phyloP scores from a whole-genome alignment of 2,888 invertebrate species.

The Orthosia incerta region DNA sequence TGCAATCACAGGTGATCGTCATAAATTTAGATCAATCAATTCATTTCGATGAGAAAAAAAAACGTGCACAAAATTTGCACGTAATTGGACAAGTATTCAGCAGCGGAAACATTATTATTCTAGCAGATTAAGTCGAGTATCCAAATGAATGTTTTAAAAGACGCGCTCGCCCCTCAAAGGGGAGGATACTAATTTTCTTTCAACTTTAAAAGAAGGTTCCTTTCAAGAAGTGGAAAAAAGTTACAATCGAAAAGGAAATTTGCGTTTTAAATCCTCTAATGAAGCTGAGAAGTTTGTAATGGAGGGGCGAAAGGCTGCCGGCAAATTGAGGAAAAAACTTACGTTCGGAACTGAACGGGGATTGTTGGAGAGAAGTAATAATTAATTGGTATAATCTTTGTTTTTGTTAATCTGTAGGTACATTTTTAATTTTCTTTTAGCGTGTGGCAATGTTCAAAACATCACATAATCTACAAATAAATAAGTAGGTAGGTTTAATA shows the following conservation, averaged over 20 bases:
- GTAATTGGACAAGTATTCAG: constrained; percentile 64
- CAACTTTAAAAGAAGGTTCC: constrained; percentile 89
- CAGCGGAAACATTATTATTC: constrained; percentile 84
- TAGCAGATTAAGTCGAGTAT: constrained; percentile 85
- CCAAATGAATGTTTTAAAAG: constrained; percentile 88
- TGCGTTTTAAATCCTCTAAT: constrained; percentile 91
- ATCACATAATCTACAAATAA: too few relatives aligned
- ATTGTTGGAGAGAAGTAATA: constrained; percentile 50
- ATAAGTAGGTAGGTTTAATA: too few relatives aligned
- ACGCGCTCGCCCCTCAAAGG: constrained; percentile 87
- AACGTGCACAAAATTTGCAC: constrained; percentile 48
- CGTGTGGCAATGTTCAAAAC: too few relatives aligned
- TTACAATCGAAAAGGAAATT: constrained; percentile 91
- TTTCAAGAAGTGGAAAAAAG: constrained; percentile 90
- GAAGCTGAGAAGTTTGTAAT: constrained; percentile 90
- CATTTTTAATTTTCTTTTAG: too few relatives aligned
- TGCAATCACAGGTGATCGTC: neutral
- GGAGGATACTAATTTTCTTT: constrained; percentile 90
- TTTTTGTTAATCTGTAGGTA: constrained; percentile 5
- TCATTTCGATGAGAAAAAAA: constrained; percentile 7
- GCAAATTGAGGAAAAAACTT: constrained; percentile 88
- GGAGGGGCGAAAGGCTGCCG: constrained; percentile 89
- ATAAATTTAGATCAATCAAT: constrained; percentile 4
- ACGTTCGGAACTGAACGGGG: constrained; percentile 52
- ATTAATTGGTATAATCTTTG: constrained; percentile 32